These are phyloP conservation scores for Volucella bombylans DNA, from an alignment of 2,888 invertebrate genomes.

Conservation along the genomic window DNA sequence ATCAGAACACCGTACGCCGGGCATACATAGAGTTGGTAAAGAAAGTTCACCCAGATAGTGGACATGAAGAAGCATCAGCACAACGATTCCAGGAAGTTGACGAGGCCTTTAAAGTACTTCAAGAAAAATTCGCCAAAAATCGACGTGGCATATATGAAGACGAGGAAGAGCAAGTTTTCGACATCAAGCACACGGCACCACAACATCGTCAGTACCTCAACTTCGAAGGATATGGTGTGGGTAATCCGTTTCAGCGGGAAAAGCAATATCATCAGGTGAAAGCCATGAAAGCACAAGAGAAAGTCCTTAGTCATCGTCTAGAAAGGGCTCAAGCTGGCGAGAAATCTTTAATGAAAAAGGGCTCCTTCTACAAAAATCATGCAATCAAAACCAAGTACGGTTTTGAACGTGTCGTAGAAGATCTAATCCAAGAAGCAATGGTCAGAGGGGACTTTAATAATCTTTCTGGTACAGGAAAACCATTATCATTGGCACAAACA, in stretches of 20 bases:
- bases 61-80: constrained; percentile 87
- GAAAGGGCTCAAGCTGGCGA: constrained; percentile 86
- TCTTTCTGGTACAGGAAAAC: constrained; percentile 91
- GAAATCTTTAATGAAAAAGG: constrained; percentile 86
- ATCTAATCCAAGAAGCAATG: constrained; percentile 95
- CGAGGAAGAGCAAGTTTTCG: constrained; percentile 84
- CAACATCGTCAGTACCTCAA: constrained; percentile 91
- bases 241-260: constrained; percentile 90
- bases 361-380: constrained; percentile 85
- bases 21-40: constrained; percentile 91
- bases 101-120: constrained; percentile 88
- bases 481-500: constrained; percentile 86
- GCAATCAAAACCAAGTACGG: constrained; percentile 91
- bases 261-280: constrained; percentile 88
- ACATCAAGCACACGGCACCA: constrained; percentile 92
- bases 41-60: constrained; percentile 92
- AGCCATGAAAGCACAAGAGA: constrained; percentile 87
- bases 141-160: constrained; percentile 84
- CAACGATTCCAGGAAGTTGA: constrained; percentile 90
- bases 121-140: constrained; percentile 87
- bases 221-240: constrained; percentile 90
- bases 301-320: constrained; percentile 86
- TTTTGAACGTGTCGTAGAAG: constrained; percentile 94
- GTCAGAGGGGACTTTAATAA: constrained; percentile 94
- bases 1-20: constrained; percentile 87